Conservation (phyloP, 2,797 vertebrate genomes). For the Pipistrellus kuhlii region DNA sequence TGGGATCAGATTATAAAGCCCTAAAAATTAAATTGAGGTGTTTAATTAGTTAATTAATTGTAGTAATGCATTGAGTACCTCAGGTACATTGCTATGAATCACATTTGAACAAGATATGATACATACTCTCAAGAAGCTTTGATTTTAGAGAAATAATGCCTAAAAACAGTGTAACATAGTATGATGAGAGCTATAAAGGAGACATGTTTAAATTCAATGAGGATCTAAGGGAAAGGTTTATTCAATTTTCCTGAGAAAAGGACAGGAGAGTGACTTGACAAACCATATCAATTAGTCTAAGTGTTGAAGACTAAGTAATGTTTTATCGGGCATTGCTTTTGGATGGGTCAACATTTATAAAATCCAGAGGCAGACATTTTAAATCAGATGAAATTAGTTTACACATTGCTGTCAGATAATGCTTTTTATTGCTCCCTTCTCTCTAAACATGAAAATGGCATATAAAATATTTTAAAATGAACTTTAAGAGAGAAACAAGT, state of each 20-base stretch:
- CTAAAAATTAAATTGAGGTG: neutral
- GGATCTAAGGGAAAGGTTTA: neutral
- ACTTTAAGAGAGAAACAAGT: neutral
- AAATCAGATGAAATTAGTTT: neutral
- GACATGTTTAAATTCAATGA: neutral
- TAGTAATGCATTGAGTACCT: neutral
- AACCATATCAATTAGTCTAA: neutral
- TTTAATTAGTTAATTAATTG: slow-evolving; percentile 5
- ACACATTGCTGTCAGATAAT: neutral
- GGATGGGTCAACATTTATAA: neutral
- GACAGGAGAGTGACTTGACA: neutral
- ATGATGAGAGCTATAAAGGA: neutral
- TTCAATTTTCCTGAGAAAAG: neutral
- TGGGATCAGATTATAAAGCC: neutral
- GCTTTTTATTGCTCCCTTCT: neutral
- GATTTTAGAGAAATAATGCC: neutral
- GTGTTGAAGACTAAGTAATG: neutral
- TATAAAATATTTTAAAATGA: neutral
- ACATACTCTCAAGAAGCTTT: neutral
- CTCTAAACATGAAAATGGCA: neutral
- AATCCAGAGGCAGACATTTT: neutral
- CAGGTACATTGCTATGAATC: neutral
- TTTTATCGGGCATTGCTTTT: neutral
- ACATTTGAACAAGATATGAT: neutral
- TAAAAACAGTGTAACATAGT: neutral